Conservation (phyloP, 2,113 vertebrate genomes). For the Uropsilus gracilis region DNA sequence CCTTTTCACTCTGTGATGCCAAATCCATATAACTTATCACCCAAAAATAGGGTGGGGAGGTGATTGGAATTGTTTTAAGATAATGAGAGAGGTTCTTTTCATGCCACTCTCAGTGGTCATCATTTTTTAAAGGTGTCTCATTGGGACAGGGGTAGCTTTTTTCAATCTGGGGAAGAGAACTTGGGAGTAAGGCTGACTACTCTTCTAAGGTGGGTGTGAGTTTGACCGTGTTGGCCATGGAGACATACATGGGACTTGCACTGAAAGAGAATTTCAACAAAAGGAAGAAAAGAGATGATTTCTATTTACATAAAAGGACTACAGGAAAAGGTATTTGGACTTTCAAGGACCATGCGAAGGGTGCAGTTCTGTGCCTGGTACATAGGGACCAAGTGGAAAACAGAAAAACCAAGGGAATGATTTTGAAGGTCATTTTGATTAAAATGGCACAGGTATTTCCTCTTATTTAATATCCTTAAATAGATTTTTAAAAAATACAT, state of each 20-base stretch:
- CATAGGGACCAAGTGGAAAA: not conserved
- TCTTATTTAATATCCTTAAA: not conserved
- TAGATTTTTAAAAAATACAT: not conserved
- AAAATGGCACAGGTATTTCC: not conserved
- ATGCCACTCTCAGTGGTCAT: not conserved
- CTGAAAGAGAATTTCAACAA: not conserved
- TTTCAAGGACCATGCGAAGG: not conserved
- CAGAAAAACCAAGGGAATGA: not conserved
- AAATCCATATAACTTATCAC: conserved; percentile 38
- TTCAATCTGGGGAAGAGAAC: not conserved
- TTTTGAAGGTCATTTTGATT: not conserved
- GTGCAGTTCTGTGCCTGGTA: not conserved
- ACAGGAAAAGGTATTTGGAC: not conserved
- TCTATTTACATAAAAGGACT: not conserved
- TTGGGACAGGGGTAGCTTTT: not conserved
- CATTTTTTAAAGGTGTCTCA: conserved; percentile 42
- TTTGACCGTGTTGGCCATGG: not conserved
- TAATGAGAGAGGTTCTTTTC: conserved; percentile 27
- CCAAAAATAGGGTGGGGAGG: not conserved
- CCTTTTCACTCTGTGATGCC: not conserved
- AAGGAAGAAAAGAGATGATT: not conserved
- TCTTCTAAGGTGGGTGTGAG: not conserved
- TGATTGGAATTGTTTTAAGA: conserved; percentile 30
- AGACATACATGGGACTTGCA: not conserved
- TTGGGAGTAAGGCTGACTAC: not conserved